phyloP scores from a whole-genome alignment of 2,113 vertebrate species.

The Eolophus roseicapilla region DNA sequence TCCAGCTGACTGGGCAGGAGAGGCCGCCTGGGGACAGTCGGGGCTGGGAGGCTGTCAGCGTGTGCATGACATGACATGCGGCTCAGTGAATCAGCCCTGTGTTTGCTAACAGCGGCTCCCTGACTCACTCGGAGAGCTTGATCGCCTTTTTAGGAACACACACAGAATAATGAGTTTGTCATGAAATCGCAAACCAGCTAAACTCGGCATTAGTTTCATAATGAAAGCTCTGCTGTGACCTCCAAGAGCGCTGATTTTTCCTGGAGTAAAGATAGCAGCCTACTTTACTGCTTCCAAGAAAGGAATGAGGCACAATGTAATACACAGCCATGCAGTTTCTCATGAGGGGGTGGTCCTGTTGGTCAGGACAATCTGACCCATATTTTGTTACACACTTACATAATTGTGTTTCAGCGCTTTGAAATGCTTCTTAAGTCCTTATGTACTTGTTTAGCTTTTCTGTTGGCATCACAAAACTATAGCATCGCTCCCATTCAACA shows the following conservation, averaged over 20 bases:
- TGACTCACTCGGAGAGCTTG: background rate
- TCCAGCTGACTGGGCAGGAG: background rate
- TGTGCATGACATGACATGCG: fast-evolving
- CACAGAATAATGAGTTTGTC: background rate
- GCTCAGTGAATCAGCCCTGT: background rate
- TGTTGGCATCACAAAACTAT: background rate
- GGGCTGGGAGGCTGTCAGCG: background rate
- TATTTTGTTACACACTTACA: slow-evolving; percentile 6
- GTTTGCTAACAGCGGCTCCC: background rate
- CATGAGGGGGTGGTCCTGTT: slow-evolving; percentile 39
- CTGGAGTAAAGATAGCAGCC: background rate
- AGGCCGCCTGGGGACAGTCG: fast-evolving
- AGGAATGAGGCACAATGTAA: slow-evolving; percentile 3
- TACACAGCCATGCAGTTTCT: background rate
- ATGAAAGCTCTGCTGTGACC: background rate
- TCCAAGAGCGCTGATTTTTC: background rate
- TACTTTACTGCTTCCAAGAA: background rate
- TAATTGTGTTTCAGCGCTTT: slow-evolving; percentile 10
- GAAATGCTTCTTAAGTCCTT: background rate
- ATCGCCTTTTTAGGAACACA: background rate
- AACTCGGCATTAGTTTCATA: background rate
- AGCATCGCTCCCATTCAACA: background rate
- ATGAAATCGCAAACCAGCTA: background rate
- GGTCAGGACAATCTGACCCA: slow-evolving; percentile 47
- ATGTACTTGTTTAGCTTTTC: background rate